Base-by-base conservation (phyloP, 2,797 vertebrate genomes). In the Pteropus rufus region DNA sequence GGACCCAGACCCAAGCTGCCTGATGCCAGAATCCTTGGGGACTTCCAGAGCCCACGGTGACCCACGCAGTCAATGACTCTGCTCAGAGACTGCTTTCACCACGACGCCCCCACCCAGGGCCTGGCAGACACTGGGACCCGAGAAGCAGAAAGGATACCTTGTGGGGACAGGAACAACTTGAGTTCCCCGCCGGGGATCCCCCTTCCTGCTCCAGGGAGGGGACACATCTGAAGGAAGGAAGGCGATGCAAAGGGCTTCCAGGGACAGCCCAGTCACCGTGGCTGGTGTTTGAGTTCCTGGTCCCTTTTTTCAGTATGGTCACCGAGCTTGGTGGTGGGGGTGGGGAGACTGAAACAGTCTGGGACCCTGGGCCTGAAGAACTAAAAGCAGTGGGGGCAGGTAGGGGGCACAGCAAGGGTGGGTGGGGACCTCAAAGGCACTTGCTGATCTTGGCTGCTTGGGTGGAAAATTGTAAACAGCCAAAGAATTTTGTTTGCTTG, bases 391-490 rank as follows among this genome's bases (percentile, higher is more conserved):
- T 52, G 41, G 77, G 76, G 91, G 58, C 79, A 80, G 44, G 52
- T 36, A 56, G 31, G 80, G 92, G 91, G 90, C 62, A 88, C 19
- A 46, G 49, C 5, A 36, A 72, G 85, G 31, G 36, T 84, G 84
- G 90, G 77, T 76, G 83, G 97, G 80, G 95, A 29, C 92, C 87
- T 94, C 92, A 95, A 96, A 95, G 21, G 93, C 98, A 98, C 97
- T 98, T 98, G 98, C 98, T 98, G 97, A 97, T 98, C 98, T 98
- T 98, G 98, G 98, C 98, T 98, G 96, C 79, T 7, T 65, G 8
- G 94, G 96, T 98, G 98, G 98, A 98, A 99, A 98, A 98, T 97
- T 98, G 97, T 97, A 98, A 98, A 98, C 98, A 98, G 98, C 79
- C 7, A 52, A 98, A 98, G 98, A 98, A 98, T 98, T 98, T 98